Base-by-base conservation (phyloP, 2,888 invertebrate genomes). In the Amblyjoppa proteus region DNA sequence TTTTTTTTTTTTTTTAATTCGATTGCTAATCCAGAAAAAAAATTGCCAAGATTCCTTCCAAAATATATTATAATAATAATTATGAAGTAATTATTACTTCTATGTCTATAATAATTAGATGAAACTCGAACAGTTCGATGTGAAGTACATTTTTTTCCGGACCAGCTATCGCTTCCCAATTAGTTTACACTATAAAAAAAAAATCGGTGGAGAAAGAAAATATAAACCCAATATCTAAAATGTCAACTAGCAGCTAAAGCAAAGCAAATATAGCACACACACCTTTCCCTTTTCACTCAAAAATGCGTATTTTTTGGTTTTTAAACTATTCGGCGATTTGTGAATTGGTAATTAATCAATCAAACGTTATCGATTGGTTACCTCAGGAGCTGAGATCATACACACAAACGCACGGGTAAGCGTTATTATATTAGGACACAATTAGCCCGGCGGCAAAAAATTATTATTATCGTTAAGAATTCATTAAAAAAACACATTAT, bases 351-450 rank as follows among this genome's bases (percentile, higher is more conserved):
- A 91, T 92, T 91, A 91, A 91, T 91, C 79, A 34, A 64, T 31
- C 16, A 64, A 31, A 90, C 88, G 87, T 90, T 90, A 90, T 89
- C 90, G 77, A 66, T 89, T 89, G 88, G 91, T 92, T 94, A 94
- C 94, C 94, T 94, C 94, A 94, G 94, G 94, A 94, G 94, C 90
- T 93, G 94, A 93, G 93, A 93, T 94, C 92, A 92, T 90, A 91
- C 90, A 91, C 91, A 89, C 90, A 90, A 92, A 92, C 88, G 89
- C 88, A 89, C 81, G 78, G 76, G 34, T 34, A 88, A 83, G 87
- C 88, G 87, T 89, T 89, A 88, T 89, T 86, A 81, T 83, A 89
- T 88, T 86, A 88, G 87, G 87, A 85, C 81, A 81, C 61, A 81
- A 70, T 56, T 64, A 83, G 84, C 88, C 81, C 88, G 83, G 84